phyloP scores from a whole-genome alignment of 64 coral and sea anemone species.

The Montipora sp. region DNA sequence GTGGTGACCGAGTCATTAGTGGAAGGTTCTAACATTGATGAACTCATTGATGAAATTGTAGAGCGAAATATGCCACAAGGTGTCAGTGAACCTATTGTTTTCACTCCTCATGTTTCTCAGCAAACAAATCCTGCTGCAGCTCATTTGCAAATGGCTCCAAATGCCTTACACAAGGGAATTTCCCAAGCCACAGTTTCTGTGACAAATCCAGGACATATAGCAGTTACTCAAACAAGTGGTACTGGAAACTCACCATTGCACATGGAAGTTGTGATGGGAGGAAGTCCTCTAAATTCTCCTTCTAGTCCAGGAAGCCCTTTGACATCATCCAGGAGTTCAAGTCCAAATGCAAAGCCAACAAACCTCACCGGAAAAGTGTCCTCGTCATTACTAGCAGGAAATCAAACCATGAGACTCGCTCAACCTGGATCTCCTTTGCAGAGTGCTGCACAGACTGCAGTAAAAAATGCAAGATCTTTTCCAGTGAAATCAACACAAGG shows the following conservation, averaged over 20 bases:
- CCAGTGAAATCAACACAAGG: background rate
- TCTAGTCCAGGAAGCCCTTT: slow-evolving; percentile 35
- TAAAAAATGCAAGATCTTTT: slow-evolving; percentile 10
- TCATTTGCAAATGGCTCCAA: slow-evolving; percentile 41
- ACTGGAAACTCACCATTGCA: background rate
- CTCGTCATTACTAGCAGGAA: background rate
- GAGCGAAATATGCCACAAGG: slow-evolving; percentile 96
- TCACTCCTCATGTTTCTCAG: slow-evolving; percentile 54
- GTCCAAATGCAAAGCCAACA: slow-evolving; percentile 33
- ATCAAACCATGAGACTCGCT: slow-evolving; percentile 13
- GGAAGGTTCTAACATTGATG: slow-evolving; percentile 78
- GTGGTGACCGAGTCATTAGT: slow-evolving; percentile 49
- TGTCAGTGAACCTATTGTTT: slow-evolving; percentile 82
- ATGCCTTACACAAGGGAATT: background rate
- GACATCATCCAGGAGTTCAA: slow-evolving; percentile 38
- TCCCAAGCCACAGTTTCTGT: background rate
- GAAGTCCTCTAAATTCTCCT: slow-evolving; percentile 33
- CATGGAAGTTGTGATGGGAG: slow-evolving; percentile 8
- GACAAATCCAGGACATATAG: slow-evolving; percentile 10
- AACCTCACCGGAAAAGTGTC: slow-evolving; percentile 32
- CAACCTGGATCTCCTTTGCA: slow-evolving; percentile 21
- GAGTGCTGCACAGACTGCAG: slow-evolving; percentile 3
- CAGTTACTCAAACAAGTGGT: background rate
- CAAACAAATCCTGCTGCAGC: slow-evolving; percentile 44
- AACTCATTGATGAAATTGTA: slow-evolving; percentile 96